Evolutionary conservation across 2,888 invertebrate species (phyloP).

Genomic region (Mylabris sibirica): DNA sequence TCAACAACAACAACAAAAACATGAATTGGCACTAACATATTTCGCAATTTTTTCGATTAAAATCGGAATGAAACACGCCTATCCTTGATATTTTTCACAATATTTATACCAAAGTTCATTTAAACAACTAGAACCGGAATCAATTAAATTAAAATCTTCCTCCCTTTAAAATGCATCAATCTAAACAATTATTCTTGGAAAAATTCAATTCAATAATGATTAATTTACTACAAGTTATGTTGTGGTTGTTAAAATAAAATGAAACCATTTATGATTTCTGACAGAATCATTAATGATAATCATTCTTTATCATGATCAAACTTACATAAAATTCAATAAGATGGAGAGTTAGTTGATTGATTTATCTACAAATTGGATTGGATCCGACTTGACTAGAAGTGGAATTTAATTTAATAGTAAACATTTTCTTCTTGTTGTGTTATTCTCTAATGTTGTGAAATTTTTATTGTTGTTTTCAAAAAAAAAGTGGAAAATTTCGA

Average conservation of each 20-base stretch:
- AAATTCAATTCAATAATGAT: too few species aligned
- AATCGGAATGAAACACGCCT: not conserved
- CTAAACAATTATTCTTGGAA: too few species aligned
- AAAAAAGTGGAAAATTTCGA: not conserved
- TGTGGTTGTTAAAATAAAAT: too few species aligned
- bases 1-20: not conserved
- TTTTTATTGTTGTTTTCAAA: not conserved
- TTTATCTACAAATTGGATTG: not conserved
- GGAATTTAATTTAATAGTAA: too few species aligned
- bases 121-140: too few species aligned
- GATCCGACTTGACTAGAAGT: too few species aligned
- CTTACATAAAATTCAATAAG: not conserved
- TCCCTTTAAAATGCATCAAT: too few species aligned
- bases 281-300: not conserved
- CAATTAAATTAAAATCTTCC: too few species aligned
- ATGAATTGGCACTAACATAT: not conserved
- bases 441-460: not conserved
- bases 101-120: too few species aligned
- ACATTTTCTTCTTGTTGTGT: not conserved
- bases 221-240: too few species aligned
- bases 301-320: not conserved
- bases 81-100: not conserved
- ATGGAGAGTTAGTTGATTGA: too few species aligned
- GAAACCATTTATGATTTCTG: not conserved
- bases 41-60: not conserved